Evolutionary conservation across 2,113 vertebrate genomes (phyloP), one percentile per base, ranked within the genome.

Genomic region (Anser cygnoides): DNA sequence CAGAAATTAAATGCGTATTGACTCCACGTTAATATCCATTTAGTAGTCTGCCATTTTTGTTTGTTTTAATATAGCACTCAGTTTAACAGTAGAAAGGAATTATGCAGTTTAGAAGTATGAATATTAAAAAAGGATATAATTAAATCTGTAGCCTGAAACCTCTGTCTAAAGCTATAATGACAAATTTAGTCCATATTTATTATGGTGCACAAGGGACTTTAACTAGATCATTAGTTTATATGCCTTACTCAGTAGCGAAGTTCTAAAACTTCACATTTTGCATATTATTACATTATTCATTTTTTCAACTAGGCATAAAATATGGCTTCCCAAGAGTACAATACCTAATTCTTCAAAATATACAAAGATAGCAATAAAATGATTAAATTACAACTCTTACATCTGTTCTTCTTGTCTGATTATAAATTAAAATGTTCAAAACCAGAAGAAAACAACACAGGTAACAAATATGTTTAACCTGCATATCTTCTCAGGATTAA

Each of bases 71-170:
- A 97, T 97, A 98, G 97, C 97, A 93, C 83, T 96, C 98, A 96
- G 95, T 97, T 98, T 98, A 98, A 98, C 95, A 98, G 98, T 98
- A 97, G 97, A 97, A 97, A 97, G 96, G 97, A 98, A 98, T 98
- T 98, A 98, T 98, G 97, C 97, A 97, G 98, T 98, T 98, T 98
- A 98, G 97, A 98, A 98, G 97, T 98, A 98, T 98, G 98, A 98
- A 98, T 98, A 98, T 98, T 98, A 98, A 98, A 98, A 98, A 98
- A 98, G 98, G 98, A 97, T 98, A 98, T 98, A 98, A 98, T 98
- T 98, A 98, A 98, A 98, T 98, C 98, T 97, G 97, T 98, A 98
- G 98, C 98, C 98, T 98, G 98, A 98, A 98, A 98, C 98, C 97
- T 98, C 98, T 97, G 98, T 98, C 98, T 98, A 98, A 98, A 98